Percentiles rank a stretch among this genome's conserved stretches.
Evolutionary conservation across 2,888 invertebrate genomes (phyloP).

Genomic region (Mythimna vitellina): DNA sequence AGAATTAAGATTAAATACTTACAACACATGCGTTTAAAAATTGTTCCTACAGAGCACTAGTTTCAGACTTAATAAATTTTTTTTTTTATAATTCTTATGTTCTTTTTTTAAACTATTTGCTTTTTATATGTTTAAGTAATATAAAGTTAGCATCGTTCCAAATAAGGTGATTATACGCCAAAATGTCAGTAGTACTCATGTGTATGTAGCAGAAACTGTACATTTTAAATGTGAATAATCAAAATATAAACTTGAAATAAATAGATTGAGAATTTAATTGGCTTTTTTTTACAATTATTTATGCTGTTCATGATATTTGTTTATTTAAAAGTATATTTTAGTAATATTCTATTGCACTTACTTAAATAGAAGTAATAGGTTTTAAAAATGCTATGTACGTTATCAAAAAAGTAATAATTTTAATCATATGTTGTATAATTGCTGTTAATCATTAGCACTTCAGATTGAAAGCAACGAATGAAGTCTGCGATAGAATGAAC

Average conservation of each 20-base stretch:
- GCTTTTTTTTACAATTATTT: not conserved
- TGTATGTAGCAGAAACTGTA: conserved; percentile 67
- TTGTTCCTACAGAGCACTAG: conserved; percentile 41
- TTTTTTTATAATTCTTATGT: not conserved
- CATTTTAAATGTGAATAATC: conserved; percentile 66
- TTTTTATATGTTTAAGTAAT: conserved; percentile 27
- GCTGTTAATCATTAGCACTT: no score
- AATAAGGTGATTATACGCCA: conserved; percentile 61
- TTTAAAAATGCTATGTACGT: no score
- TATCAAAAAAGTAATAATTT: no score
- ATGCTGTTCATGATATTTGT: no score
- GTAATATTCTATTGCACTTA: no score
- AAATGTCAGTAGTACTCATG: conserved; percentile 62
- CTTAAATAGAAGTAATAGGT: no score
- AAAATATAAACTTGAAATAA: conserved; percentile 70
- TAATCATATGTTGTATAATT: no score
- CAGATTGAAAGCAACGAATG: no score
- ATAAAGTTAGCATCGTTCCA: conserved; percentile 42
- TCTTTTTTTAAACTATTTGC: conserved; percentile 26
- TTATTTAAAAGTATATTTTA: no score
- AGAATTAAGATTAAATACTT: not conserved
- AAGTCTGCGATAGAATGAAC: not conserved
- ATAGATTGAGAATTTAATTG: conserved; percentile 63
- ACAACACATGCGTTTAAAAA: conserved; percentile 38
- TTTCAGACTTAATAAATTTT: conserved; percentile 2